These are phyloP conservation scores for Somateria mollissima DNA, from an alignment of 2,797 vertebrate genomes.

Conservation along the genomic window DNA sequence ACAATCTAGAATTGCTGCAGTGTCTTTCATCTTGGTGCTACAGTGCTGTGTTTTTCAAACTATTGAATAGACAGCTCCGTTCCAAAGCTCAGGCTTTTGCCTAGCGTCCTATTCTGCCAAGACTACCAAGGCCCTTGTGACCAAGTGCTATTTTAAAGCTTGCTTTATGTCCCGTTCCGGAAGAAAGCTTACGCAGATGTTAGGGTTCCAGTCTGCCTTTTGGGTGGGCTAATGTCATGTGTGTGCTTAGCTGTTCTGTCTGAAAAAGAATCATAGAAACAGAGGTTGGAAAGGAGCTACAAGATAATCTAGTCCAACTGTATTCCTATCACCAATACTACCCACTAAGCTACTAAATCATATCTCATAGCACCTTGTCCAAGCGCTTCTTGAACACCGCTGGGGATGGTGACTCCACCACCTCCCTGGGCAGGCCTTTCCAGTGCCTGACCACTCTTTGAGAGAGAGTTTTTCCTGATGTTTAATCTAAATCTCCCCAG, in stretches of 20 bases:
- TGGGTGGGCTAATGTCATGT: rapidly evolving
- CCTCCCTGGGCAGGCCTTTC: no score
- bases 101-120: rapidly evolving
- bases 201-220: neutral
- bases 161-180: neutral
- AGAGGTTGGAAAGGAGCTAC: no score
- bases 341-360: no score
- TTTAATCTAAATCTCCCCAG: no score
- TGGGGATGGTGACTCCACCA: no score
- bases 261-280: no score
- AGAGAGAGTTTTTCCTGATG: no score
- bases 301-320: no score
- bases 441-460: no score
- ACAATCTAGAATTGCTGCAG: neutral
- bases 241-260: rapidly evolving
- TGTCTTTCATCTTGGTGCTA: neutral
- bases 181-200: neutral
- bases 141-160: neutral
- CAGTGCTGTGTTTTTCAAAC: neutral
- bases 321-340: no score
- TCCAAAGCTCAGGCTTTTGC: neutral
- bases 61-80: neutral
- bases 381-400: no score
- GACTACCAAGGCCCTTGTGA: neutral
- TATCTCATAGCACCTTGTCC: no score